A percentile compares a stretch with the other conserved stretches of the same genome.
phyloP scores from a whole-genome alignment of 2,888 invertebrate genomes.

The Horisme vitalbata region DNA sequence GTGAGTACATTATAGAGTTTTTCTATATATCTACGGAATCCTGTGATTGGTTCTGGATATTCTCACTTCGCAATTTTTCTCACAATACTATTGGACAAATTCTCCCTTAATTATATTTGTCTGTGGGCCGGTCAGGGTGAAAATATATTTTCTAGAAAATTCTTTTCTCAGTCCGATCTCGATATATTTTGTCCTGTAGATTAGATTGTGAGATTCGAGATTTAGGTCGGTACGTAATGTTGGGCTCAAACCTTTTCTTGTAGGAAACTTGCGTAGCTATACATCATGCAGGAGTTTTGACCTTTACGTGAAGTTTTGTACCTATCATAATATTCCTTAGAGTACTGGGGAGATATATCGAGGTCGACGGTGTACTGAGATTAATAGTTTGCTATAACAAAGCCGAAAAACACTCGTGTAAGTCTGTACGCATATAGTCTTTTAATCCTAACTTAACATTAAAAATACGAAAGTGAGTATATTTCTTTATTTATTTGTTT shows the following conservation, averaged over 20 bases:
- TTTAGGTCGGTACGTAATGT: slow-evolving; percentile 35
- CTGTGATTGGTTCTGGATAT: background rate
- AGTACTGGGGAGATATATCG: slow-evolving; percentile 12
- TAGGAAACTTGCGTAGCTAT: slow-evolving; percentile 15
- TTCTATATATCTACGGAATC: slow-evolving; percentile 21
- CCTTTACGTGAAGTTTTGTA: slow-evolving; percentile 7
- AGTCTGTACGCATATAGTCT: too few relatives aligned
- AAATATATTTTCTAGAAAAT: slow-evolving; percentile 47
- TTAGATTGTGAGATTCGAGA: slow-evolving; percentile 41
- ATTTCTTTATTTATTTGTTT: too few relatives aligned
- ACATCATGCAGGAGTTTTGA: slow-evolving; percentile 20
- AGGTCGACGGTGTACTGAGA: too few relatives aligned
- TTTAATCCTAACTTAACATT: too few relatives aligned
- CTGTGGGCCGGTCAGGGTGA: slow-evolving; percentile 40
- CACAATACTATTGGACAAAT: slow-evolving; percentile 46
- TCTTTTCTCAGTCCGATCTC: slow-evolving; percentile 37
- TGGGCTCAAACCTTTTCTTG: slow-evolving; percentile 29
- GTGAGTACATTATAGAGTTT: too few relatives aligned
- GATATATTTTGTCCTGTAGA: slow-evolving; percentile 43
- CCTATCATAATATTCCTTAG: slow-evolving; percentile 10
- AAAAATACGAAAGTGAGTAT: too few relatives aligned
- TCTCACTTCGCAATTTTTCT: slow-evolving; percentile 24
- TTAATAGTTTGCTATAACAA: too few relatives aligned
- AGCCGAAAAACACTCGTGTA: too few relatives aligned
- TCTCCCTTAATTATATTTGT: slow-evolving; percentile 54